Conservation (phyloP, 2,113 vertebrate genomes). For the Alethe diademata region DNA sequence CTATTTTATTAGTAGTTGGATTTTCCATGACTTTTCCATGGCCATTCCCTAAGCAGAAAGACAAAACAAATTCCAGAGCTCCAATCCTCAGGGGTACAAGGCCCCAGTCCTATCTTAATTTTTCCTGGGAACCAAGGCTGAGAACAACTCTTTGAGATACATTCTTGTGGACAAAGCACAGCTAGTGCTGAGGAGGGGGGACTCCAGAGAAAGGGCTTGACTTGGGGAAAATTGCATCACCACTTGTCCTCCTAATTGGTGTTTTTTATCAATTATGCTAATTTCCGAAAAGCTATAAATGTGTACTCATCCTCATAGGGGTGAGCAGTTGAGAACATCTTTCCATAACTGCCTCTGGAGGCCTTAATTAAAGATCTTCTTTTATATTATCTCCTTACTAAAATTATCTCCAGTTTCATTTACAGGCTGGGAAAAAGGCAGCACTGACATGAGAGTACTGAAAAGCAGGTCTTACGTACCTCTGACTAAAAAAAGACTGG, state of each 20-base stretch:
- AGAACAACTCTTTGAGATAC: not conserved
- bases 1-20: not conserved
- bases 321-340: not conserved
- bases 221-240: not conserved
- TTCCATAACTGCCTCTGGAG: not conserved
- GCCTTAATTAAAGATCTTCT: not conserved
- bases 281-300: not conserved
- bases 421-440: not conserved
- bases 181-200: not conserved
- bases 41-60: not conserved
- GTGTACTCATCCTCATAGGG: not conserved
- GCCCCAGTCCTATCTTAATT: not conserved
- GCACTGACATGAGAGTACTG: not conserved
- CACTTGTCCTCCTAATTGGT: not conserved
- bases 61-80: not conserved
- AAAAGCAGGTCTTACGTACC: not conserved
- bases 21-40: not conserved
- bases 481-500: not conserved
- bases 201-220: not conserved
- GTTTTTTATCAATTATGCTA: not conserved
- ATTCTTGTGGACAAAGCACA: not conserved
- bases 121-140: not conserved
- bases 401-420: not conserved
- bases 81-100: not conserved
- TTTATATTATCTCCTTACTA: not conserved